Percentiles rank a stretch among this genome's conserved stretches.
Conservation (phyloP, 2,888 invertebrate genomes). For the Apodemia duryi region DNA sequence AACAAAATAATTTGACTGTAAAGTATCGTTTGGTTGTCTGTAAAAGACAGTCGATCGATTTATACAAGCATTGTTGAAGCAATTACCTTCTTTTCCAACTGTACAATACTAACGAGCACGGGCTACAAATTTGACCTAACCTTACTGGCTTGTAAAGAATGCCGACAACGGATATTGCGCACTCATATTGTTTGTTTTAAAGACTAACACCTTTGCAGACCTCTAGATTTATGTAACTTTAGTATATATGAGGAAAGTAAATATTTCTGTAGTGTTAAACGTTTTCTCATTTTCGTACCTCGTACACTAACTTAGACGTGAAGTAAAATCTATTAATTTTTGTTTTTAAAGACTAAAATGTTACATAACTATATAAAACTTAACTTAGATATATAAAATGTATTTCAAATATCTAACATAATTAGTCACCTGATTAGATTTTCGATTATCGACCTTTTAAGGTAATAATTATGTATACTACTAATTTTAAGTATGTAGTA, state of each 20-base stretch:
- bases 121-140: conserved; percentile 12
- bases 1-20: background rate
- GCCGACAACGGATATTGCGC: conserved; percentile 14
- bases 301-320: too few species aligned
- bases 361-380: too few species aligned
- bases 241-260: background rate
- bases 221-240: background rate
- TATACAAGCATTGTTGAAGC: background rate
- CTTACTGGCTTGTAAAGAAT: conserved; percentile 6
- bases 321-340: too few species aligned
- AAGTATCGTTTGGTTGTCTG: background rate
- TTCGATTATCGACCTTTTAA: too few species aligned
- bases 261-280: background rate
- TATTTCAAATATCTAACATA: too few species aligned
- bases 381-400: too few species aligned
- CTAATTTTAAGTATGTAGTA: too few species aligned
- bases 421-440: too few species aligned
- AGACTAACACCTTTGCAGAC: conserved; percentile 8
- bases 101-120: conserved; percentile 3
- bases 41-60: conserved; percentile 2
- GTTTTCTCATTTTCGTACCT: too few species aligned
- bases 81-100: conserved; percentile 11
- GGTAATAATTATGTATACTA: too few species aligned
- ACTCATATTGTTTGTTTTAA: conserved; percentile 11
- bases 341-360: too few species aligned